These are phyloP conservation scores for Boloria euphrosyne DNA, from an alignment of 2,888 invertebrate species.

Conservation along the genomic window DNA sequence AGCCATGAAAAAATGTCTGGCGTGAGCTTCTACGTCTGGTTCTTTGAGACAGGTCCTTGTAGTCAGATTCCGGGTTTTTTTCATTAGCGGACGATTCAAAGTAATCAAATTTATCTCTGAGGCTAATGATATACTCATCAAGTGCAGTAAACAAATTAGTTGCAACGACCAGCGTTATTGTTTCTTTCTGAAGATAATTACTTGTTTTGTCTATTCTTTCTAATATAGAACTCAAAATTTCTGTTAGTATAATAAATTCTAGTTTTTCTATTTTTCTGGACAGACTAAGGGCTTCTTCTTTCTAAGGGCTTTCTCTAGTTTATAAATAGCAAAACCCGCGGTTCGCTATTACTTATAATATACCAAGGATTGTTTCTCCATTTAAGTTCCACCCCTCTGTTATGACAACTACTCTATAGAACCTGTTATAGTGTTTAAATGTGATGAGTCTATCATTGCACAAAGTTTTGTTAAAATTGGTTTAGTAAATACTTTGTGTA, in stretches of 20 bases:
- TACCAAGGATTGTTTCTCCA: too few relatives aligned
- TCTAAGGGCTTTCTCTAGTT: too few relatives aligned
- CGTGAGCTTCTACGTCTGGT: slow-evolving; percentile 45
- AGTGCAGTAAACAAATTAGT: slow-evolving; percentile 39
- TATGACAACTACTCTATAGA: too few relatives aligned
- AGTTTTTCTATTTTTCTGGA: slow-evolving; percentile 42
- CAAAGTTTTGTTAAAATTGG: too few relatives aligned
- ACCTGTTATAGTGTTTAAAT: too few relatives aligned
- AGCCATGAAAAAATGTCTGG: slow-evolving; percentile 44
- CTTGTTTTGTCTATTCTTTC: slow-evolving; percentile 44
- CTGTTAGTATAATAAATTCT: slow-evolving; percentile 42
- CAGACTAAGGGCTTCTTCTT: slow-evolving; percentile 41
- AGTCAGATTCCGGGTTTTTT: slow-evolving; percentile 44
- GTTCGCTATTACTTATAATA: too few relatives aligned
- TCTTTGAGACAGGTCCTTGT: slow-evolving; percentile 45
- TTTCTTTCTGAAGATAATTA: slow-evolving; percentile 42
- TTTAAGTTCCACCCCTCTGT: too few relatives aligned
- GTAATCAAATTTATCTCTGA: slow-evolving; percentile 44
- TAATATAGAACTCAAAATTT: slow-evolving; percentile 42
- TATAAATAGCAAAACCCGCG: too few relatives aligned
- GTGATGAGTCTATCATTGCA: too few relatives aligned
- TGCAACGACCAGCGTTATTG: slow-evolving; percentile 28
- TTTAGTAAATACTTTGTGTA: too few relatives aligned
- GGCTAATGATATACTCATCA: slow-evolving; percentile 41
- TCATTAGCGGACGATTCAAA: slow-evolving; percentile 42